Evolutionary conservation across 1,140 invertebrate genomes (phyloP).

Genomic region (Oreohelix idahoensis): DNA sequence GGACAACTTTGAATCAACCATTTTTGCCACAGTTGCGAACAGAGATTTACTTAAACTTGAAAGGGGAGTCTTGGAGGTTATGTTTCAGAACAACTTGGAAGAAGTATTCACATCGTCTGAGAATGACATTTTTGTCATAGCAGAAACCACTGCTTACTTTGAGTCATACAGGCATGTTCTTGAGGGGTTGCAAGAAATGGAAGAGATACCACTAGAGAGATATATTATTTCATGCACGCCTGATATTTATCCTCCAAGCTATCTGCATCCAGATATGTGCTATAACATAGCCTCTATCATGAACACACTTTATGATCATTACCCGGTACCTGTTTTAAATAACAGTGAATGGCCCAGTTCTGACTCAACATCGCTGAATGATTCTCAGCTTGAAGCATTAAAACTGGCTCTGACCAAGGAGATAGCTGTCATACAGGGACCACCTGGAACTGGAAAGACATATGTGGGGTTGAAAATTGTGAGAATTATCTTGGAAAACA

Average conservation of each 20-base stretch:
- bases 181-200: constrained; percentile 68
- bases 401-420: constrained; percentile 73
- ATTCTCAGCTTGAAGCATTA: constrained; percentile 74
- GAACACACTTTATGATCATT: background rate
- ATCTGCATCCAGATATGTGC: constrained; percentile 38
- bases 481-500: constrained; percentile 68
- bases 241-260: constrained; percentile 52
- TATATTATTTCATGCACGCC: constrained; percentile 61
- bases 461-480: constrained; percentile 72
- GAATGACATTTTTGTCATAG: constrained; percentile 63
- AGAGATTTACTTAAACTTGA: constrained; percentile 70
- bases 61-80: constrained; percentile 48
- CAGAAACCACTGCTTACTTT: constrained; percentile 75
- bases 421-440: constrained; percentile 82
- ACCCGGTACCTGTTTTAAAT: constrained; percentile 26
- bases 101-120: constrained; percentile 27
- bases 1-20: constrained; percentile 79
- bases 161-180: constrained; percentile 75
- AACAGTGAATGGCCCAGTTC: constrained; percentile 54
- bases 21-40: constrained; percentile 79
- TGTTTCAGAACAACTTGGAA: constrained; percentile 65
- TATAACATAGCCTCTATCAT: constrained; percentile 44
- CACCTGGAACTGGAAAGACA: constrained; percentile 71
- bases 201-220: constrained; percentile 66
- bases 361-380: constrained; percentile 66